Evolutionary conservation across 2,113 vertebrate genomes (phyloP).

Genomic region (Microcebus murinus): DNA sequence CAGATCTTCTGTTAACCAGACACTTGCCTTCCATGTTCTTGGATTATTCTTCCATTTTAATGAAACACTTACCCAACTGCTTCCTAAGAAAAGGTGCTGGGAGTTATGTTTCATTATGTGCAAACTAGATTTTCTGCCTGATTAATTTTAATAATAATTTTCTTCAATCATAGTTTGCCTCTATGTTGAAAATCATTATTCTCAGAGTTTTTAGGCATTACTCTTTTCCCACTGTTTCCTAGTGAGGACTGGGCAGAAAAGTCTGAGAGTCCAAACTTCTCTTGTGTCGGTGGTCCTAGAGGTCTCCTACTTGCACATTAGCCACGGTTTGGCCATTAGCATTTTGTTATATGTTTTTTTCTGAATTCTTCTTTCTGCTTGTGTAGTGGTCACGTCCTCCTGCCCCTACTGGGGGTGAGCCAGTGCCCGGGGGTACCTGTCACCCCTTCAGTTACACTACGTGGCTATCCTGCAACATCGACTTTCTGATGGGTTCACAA

Average conservation of each 20-base stretch:
- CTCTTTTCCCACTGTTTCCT: not conserved
- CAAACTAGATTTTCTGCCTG: not conserved
- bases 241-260: not conserved
- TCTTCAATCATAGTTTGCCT: not conserved
- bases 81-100: not conserved
- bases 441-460: not conserved
- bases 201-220: not conserved
- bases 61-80: not conserved
- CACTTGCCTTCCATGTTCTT: not conserved
- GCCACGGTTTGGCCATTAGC: not conserved
- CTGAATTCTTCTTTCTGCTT: not conserved
- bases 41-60: not conserved
- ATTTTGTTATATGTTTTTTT: not conserved
- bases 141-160: not conserved
- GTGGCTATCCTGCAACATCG: not conserved
- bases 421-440: not conserved
- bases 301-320: not conserved
- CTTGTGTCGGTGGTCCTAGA: not conserved
- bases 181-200: not conserved
- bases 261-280: not conserved
- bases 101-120: not conserved
- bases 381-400: too few relatives aligned
- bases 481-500: not conserved
- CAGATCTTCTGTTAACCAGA: not conserved
- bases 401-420: accelerated